Base-by-base conservation (phyloP, 2,888 invertebrate species). In the Osmoderma eremita region DNA sequence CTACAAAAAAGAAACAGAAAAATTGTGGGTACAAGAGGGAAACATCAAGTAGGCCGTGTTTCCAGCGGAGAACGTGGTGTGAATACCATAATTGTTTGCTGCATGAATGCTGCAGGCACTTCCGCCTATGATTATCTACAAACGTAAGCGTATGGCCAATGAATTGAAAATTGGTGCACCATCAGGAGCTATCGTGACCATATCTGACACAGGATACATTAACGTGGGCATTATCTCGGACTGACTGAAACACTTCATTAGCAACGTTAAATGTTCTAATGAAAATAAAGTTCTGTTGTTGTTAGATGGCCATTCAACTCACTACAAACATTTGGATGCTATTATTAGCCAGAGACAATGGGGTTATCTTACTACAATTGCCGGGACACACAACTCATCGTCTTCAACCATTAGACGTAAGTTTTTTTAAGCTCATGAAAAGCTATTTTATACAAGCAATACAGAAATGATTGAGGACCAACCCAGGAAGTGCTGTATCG, bases 1-100 rank as follows among this genome's bases (percentile, higher is more conserved):
- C 81, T 82, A 1, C 80, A 81, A 65, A 78, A 75, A 65, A 80
- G 80, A 5, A 62, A 72, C 42, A 48, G 18, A 20, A 70, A 42
- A 71, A 67, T 81, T n/a, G 50, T 80, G 62, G 79, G 77, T 8
- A 69, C 67, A 49, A 74, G 72, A 67, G 79, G 78, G 8, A 53
- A 63, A 3, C 76, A 75, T 61, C 77, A 79, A 67, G 71, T 80
- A 15, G 76, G 77, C 12, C 10, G 10, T 17, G 17, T 20, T 12
- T 12, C 48, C 15, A 48, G 48, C 18, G 18, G 20, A 17, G 48
- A 48, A 48, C 48, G 17, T 18, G 48, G 48, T 48, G 20, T 18
- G 2, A 48, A 48, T 18, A 48, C 48, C 15, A 17, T 18, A 48
- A 12, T 10, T 48, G 18, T 48, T 17, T 48, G 48, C 18, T 48